phyloP scores from a whole-genome alignment of 2,888 invertebrate species.

The Perizoma flavofasciatum region DNA sequence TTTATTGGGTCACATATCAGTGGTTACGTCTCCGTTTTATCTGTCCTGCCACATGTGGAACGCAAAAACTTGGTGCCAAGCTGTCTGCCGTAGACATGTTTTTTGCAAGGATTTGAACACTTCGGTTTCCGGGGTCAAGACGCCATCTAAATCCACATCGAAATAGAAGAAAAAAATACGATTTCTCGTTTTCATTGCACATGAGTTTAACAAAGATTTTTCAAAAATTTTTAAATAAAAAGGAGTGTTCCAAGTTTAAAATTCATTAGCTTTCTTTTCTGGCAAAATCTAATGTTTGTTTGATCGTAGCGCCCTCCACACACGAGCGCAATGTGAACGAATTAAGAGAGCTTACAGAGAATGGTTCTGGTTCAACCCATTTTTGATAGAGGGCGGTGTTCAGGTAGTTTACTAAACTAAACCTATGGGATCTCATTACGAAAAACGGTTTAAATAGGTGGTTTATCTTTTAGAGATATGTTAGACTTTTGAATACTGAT shows the following conservation, averaged over 20 bases:
- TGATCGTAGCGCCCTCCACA: conserved; percentile 57
- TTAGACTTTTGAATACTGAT: no score
- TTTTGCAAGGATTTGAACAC: conserved; percentile 32
- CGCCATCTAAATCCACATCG: conserved; percentile 16
- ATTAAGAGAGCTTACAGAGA: conserved; percentile 49
- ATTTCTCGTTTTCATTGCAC: neutral
- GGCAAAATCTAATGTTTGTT: conserved; percentile 13
- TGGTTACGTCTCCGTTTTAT: conserved; percentile 40
- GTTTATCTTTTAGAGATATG: no score
- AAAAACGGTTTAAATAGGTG: no score
- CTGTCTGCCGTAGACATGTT: conserved; percentile 54
- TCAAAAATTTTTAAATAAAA: no score
- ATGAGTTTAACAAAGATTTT: neutral
- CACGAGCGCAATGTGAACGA: conserved; percentile 49
- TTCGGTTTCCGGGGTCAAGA: conserved; percentile 34
- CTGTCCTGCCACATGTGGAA: conserved; percentile 39
- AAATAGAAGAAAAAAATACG: conserved; percentile 3
- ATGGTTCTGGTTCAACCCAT: conserved; percentile 53
- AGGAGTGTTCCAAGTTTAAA: no score
- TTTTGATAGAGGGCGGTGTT: conserved; percentile 62
- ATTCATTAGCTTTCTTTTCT: neutral
- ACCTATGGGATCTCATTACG: no score
- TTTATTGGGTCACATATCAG: conserved; percentile 53
- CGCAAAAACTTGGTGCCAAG: conserved; percentile 70
- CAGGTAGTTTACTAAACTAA: neutral